Evolutionary conservation across 2,888 invertebrate genomes (phyloP), one percentile per base, ranked within the genome.

Genomic region (Molorchus minor): DNA sequence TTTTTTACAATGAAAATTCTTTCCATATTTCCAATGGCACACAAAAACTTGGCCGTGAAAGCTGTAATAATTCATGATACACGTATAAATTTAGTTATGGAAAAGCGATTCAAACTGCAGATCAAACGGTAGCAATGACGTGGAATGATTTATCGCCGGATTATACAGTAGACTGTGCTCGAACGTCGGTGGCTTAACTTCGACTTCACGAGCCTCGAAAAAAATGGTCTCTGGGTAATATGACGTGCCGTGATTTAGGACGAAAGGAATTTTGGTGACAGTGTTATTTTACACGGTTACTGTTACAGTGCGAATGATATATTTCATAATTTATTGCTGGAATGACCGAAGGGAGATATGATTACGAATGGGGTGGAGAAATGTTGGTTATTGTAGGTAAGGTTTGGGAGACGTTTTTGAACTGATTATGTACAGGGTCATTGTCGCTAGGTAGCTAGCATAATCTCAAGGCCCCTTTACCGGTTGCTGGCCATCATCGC

Each of bases 81-180:
- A 67, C 65, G 67, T 69, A 66, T 67, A 66, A 69, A 69, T 69
- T 69, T 65, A 62, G 64, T 65, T 65, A 65, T 64, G 66, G 64
- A 64, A 67, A 67, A 62, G 56, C 67, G 62, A 67, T 67, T 61
- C 65, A 67, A 70, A 68, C 62, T 61, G 62, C 57, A 70, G 69
- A 72, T 72, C 70, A 70, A 72, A 71, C 70, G 70, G 63, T 65
- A 62, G 66, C 67, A 63, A 65, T 70, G 71, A 69, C 71, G 61
- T 56, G 58, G 67, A 63, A 71, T 74, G 75, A 75, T 74, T 75
- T 75, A 74, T 74, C 63, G 63, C 60, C 53, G 65, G 70, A 75
- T 75, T 75, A 74, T 74, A 68, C 72, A 58, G 69, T 63, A 63
- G 68, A 64, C 67, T 61, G 58, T 65, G 65, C 56, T 52, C 49